Conservation (phyloP, 2,888 invertebrate species). For the Drosophila longiperda region DNA sequence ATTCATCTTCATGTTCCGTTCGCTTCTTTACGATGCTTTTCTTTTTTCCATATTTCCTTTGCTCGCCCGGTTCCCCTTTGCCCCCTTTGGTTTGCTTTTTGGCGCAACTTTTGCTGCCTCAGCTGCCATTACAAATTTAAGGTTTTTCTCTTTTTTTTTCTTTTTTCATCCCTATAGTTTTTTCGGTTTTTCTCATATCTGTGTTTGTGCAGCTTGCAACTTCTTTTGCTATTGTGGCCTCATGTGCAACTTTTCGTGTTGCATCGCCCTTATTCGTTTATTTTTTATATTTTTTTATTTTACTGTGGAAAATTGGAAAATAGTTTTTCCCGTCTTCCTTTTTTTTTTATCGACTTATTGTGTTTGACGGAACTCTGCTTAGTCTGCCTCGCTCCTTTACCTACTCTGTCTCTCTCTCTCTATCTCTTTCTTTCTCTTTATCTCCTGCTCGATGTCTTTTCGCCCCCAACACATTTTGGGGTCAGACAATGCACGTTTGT, state of each 20-base stretch:
- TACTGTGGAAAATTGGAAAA: conserved; percentile 63
- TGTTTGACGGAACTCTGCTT: conserved; percentile 65
- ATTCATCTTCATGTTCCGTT: conserved; percentile 64
- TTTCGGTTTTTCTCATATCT: conserved; percentile 44
- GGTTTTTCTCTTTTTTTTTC: conserved; percentile 10
- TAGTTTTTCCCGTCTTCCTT: conserved; percentile 59
- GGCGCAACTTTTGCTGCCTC: conserved; percentile 70
- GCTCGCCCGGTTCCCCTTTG: background rate
- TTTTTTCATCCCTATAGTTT: background rate
- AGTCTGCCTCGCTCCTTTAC: conserved; percentile 41
- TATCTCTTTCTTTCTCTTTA: background rate
- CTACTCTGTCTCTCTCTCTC: background rate
- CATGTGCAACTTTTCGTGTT: conserved; percentile 43
- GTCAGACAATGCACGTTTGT: conserved; percentile 31
- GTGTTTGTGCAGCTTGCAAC: conserved; percentile 66
- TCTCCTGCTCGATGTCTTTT: background rate
- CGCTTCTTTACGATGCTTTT: conserved; percentile 9
- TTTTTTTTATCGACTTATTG: conserved; percentile 73
- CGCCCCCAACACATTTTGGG: conserved; percentile 15
- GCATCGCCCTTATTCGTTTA: conserved; percentile 17
- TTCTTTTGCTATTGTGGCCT: conserved; percentile 24
- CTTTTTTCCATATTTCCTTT: background rate
- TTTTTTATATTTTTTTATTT: conserved; percentile 14
- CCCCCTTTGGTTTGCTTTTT: conserved; percentile 19
- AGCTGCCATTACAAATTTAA: conserved; percentile 70